Base-by-base conservation (phyloP, 2,113 vertebrate species). In the Poeciliopsis retropinna region DNA sequence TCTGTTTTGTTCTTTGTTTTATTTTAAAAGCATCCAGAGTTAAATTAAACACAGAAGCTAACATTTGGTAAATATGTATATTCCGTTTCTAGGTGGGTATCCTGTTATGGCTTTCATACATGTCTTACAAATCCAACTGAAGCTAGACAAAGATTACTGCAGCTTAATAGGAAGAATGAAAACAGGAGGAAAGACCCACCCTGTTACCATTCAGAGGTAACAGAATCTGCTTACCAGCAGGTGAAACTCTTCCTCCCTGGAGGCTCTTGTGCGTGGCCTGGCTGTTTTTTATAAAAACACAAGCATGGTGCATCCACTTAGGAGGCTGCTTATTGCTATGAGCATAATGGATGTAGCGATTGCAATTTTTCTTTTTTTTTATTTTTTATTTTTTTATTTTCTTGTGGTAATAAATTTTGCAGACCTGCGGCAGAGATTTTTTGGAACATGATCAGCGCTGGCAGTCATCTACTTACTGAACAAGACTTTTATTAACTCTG, bases 111-210 rank as follows among this genome's bases (percentile, higher is more conserved):
- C 44, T 28, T 7, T 65, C 25, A 22, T 37, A 9, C 28, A 19
- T 64, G 25, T 41, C 17, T 27, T 51, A 27, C 9, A 62, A 62
- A 61, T 62, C 28, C 57, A 11, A 9, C 63, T 60, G 6, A 10
- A 66, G 9, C 37, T 7, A 74, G n/a, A 17, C 8, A 11, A 61
- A 2, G 17, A 17, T 77, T n/a, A 72, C 2, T 25, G 31, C 44
- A 54, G 60, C 28, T 51, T 66, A 22, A 63, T 39, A 37, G 13
- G 22, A 67, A 68, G 64, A 83, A 34, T 32, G 4, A 30, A 31
- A 73, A 47, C 10, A 47, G 34, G 32, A 13, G 19, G 27, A 70
- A 69, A 37, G 39, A 34, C 57, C 54, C 10, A n/a, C n/a, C 19
- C 29, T 28, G 54, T 68, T 15, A 74, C 22, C 22, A 12, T 71